Conservation (phyloP, 64 coral and sea anemone genomes). For the Pocillopora damicornis region DNA sequence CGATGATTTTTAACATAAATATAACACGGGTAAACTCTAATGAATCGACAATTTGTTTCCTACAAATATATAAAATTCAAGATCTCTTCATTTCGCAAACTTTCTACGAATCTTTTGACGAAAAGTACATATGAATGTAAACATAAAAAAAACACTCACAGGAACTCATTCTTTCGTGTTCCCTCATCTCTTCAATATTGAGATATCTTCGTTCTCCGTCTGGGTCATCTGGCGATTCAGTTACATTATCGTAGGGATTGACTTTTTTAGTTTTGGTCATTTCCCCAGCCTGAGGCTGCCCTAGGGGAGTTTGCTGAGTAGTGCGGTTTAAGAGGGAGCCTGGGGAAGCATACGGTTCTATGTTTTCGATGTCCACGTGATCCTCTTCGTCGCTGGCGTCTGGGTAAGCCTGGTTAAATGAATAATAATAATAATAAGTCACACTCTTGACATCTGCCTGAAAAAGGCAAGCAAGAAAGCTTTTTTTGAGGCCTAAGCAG, state of each 20-base stretch:
- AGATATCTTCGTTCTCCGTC: constrained; percentile 33
- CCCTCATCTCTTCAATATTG: constrained; percentile 25
- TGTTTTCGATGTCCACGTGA: constrained; percentile 72
- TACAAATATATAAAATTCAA: no score
- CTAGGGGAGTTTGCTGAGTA: constrained; percentile 8
- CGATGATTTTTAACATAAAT: no score
- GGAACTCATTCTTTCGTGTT: constrained; percentile 37
- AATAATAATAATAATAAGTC: no score
- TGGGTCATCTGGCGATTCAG: constrained; percentile 6
- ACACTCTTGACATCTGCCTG: no score
- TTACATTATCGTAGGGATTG: constrained; percentile 64
- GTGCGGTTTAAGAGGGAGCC: constrained; percentile 63
- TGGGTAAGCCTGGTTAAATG: background rate
- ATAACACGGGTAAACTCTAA: no score
- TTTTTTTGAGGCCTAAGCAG: no score
- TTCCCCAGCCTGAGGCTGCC: background rate
- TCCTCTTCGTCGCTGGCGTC: constrained; percentile 81
- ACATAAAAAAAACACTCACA: constrained; percentile 7
- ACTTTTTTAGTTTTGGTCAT: constrained; percentile 12
- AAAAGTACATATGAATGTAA: no score
- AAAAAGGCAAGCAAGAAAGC: no score
- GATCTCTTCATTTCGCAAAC: no score
- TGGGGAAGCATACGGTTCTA: constrained; percentile 78
- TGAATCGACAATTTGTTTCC: no score
- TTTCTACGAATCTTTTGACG: no score